Evolutionary conservation across 1,140 invertebrate species (phyloP), one percentile per base, ranked within the genome.

Genomic region (Drosophila subpulchrella): DNA sequence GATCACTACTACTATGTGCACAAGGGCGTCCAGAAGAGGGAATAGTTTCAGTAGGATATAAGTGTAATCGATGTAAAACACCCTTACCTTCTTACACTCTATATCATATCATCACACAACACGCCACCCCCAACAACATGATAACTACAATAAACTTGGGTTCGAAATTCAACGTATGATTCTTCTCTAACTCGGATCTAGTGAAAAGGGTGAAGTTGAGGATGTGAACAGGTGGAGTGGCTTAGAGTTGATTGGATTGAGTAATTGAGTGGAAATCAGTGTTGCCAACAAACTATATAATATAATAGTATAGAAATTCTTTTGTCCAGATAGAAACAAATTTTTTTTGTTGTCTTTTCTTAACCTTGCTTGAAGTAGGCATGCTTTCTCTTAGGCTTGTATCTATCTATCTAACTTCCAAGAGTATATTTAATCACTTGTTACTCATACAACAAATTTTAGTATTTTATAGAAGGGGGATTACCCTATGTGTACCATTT

Each of bases 1-100:
- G 90, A 91, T 72, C 90, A 91, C 50, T 91, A 83, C 68, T 88
- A 89, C 60, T 88, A 83, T 63, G 83, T 88, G 39, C 83, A 88
- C 57, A 88, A 79, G 79, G 84, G 76, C 36, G 55, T 66, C n/a
- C 30, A 50, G 13, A 82, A 82, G 60, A 61, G 55, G 63, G 81
- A 78, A 11, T 80, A 75, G 44, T 46, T 32, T 50, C 20, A 62
- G 30, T 48, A 71, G 42, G 42, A 34, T 20, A 39, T 71, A 70
- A 70, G 63, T 57, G 36, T 57, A 71, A 57, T 48, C 42, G 30
- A 57, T 71, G 65, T 71, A 71, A 57, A 34, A 51, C 68, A 57
- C 6, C 20, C 6, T 20, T 53, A 57, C 15, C 32, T 5, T 5
- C 27, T 36, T 44, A 46, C 41, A 62, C 30, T 20, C 44, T 17